A percentile compares a stretch with the other conserved stretches of the same genome.
Evolutionary conservation across 2,113 vertebrate species (phyloP).

Genomic region (Nanorana parkeri): DNA sequence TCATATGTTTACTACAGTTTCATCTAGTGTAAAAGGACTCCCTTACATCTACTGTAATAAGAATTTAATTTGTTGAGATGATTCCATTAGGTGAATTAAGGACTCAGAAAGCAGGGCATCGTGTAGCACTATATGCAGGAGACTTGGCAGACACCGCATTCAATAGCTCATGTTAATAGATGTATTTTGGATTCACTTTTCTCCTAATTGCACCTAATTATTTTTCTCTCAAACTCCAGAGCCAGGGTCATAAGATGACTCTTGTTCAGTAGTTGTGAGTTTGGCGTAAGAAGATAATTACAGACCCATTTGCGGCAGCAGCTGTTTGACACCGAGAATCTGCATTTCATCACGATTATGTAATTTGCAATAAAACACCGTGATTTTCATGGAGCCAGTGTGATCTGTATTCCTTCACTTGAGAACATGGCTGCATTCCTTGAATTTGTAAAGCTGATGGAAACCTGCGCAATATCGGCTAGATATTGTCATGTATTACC

Average conservation of each 20-base stretch:
- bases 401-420: neutral
- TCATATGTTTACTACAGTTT: too few relatives aligned
- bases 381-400: neutral
- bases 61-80: slow-evolving; percentile 34
- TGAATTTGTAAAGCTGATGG: neutral
- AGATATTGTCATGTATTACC: neutral
- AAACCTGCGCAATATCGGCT: neutral
- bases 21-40: too few relatives aligned
- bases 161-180: slow-evolving; percentile 35
- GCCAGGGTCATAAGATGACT: neutral
- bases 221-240: neutral
- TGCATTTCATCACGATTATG: slow-evolving; percentile 24
- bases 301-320: slow-evolving; percentile 4
- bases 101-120: slow-evolving; percentile 12
- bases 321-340: neutral
- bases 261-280: neutral
- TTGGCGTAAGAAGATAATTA: slow-evolving; percentile 8
- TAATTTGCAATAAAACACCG: neutral
- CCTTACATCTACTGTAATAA: slow-evolving; percentile 33
- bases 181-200: slow-evolving; percentile 24
- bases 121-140: slow-evolving; percentile 18
- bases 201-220: slow-evolving; percentile 27
- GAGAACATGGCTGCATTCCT: neutral
- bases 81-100: slow-evolving; percentile 47
- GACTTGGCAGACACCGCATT: slow-evolving; percentile 4